Base-by-base conservation (phyloP, 1,140 invertebrate genomes). In the Bombus confusus region DNA sequence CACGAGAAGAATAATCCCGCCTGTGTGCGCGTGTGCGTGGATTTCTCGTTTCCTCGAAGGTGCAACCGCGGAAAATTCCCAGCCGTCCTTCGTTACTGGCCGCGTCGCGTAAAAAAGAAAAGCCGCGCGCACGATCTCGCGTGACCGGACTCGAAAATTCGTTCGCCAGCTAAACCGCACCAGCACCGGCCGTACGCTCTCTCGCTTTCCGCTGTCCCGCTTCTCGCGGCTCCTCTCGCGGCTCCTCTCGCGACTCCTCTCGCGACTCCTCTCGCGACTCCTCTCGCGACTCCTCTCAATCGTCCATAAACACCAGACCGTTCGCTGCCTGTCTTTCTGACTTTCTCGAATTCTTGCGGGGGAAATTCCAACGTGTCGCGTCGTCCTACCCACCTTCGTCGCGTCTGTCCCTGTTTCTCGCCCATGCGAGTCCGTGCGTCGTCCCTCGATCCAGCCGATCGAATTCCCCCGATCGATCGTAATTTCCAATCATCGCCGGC, bases 1-100 rank as follows among this genome's bases (percentile, higher is more conserved):
- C 66, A 69, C 66, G 31, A 73, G 66, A 90, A 90, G 87, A 77
- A 80, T 89, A 87, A 81, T 81, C 68, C 68, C 87, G 52, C 41
- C 34, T 71, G 73, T 59, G 47, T 64, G 18, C 39, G 3, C 13
- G 22, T 68, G 25, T 37, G 28, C 47, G 47, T 52, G 71, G 85
- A 86, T 86, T 87, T 88, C 83, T 87, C 73, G 83, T 80, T 86
- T 86, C 80, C 71, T 80, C 80, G 81, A 86, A 86, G 86, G 88
- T 75, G 86, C 83, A 81, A 82, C 81, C 86, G 88, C 87, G 91
- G 90, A 92, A 92, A 92, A 92, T 92, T 92, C 90, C 91, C 84
- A 88, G 73, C 83, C 89, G 88, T 88, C 86, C 89, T 88, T 90
- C 90, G 83, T 86, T 87, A 86, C 77, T 84, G 80, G 71, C 80